Conservation (phyloP, 2,797 vertebrate species). For the Distichodus sexfasciatus region DNA sequence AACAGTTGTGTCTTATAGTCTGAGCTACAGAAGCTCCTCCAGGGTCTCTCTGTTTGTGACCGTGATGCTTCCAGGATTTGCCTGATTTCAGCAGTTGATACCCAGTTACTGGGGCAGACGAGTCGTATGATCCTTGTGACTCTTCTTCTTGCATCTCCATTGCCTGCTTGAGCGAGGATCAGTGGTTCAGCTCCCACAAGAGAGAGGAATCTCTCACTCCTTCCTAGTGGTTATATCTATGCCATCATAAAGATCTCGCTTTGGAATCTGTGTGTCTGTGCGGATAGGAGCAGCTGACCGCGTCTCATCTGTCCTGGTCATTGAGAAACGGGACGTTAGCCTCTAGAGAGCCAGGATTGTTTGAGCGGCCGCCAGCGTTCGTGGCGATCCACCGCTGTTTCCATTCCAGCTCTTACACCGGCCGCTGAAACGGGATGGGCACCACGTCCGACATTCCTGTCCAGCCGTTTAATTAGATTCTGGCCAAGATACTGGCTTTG, state of each 20-base stretch:
- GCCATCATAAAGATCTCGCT: background rate
- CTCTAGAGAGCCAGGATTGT: conserved; percentile 19
- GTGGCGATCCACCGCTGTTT: conserved; percentile 36
- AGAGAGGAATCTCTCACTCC: background rate
- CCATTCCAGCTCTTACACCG: conserved; percentile 48
- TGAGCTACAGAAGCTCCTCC: too few relatives aligned
- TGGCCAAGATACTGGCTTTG: conserved; percentile 22
- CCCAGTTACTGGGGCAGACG: too few relatives aligned
- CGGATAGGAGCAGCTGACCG: background rate
- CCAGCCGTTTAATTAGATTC: conserved; percentile 48
- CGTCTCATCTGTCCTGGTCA: conserved; percentile 2
- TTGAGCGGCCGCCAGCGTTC: conserved; percentile 32
- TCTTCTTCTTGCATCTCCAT: too few relatives aligned
- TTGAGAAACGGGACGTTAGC: conserved; percentile 16
- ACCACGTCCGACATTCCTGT: conserved; percentile 43
- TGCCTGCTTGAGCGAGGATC: too few relatives aligned
- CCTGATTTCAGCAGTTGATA: too few relatives aligned
- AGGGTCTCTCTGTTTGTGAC: too few relatives aligned
- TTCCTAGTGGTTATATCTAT: background rate
- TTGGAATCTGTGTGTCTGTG: background rate
- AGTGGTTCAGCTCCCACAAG: too few relatives aligned
- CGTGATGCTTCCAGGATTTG: too few relatives aligned
- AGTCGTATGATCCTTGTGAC: too few relatives aligned
- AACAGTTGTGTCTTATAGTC: too few relatives aligned
- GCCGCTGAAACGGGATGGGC: conserved; percentile 46